A percentile compares a stretch with the other conserved stretches of the same genome.
These are phyloP conservation scores for Parambassis ranga DNA, from an alignment of 2,797 vertebrate genomes.

Conservation along the genomic window DNA sequence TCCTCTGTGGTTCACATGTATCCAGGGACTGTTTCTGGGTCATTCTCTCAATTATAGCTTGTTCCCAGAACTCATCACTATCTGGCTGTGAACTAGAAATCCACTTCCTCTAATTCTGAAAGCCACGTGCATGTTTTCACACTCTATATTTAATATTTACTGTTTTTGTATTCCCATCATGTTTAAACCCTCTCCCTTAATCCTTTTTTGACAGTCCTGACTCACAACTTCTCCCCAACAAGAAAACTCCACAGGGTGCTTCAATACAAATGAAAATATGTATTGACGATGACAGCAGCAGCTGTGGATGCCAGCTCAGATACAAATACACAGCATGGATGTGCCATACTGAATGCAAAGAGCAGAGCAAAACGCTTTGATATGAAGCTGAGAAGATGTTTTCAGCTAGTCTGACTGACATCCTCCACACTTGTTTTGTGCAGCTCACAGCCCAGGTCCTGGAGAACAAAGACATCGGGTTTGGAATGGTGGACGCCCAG, in stretches of 20 bases:
- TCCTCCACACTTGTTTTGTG: constrained; percentile 31
- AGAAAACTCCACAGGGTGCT: constrained; percentile 19
- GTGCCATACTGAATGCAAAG: background rate
- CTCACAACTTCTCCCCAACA: constrained; percentile 25
- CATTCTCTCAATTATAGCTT: constrained; percentile 62
- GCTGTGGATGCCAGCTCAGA: constrained; percentile 26
- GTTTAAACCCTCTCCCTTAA: background rate
- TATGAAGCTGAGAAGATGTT: background rate
- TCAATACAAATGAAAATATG: constrained; percentile 15
- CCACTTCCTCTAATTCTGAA: background rate
- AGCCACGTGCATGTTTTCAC: background rate
- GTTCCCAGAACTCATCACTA: constrained; percentile 36
- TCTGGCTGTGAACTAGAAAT: constrained; percentile 36
- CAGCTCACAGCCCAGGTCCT: constrained; percentile 94
- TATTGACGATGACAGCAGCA: constrained; percentile 30
- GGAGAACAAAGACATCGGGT: constrained; percentile 91
- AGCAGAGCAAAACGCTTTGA: background rate
- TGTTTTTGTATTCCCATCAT: background rate
- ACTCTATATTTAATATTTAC: background rate
- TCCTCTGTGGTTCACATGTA: constrained; percentile 31
- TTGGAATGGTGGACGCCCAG: constrained; percentile 91
- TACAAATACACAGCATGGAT: background rate
- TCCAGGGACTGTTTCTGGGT: constrained; percentile 68
- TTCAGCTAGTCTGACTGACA: background rate
- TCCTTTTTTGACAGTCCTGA: constrained; percentile 10